These are phyloP conservation scores for Drosophila athabasca DNA, from an alignment of 1,140 invertebrate species.

Conservation along the genomic window DNA sequence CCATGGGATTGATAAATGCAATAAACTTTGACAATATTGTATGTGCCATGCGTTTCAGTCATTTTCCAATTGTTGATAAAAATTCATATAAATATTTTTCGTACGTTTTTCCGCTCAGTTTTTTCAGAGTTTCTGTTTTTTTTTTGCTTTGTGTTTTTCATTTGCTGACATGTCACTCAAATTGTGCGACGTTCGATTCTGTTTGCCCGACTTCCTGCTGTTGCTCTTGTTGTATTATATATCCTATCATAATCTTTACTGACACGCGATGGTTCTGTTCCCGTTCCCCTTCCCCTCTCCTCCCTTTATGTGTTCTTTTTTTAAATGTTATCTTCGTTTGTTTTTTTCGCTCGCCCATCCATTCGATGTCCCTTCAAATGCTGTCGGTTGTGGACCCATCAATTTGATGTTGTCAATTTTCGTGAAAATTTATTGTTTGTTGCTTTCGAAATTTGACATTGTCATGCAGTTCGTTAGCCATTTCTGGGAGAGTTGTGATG, in stretches of 20 bases:
- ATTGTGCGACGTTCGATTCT: slow-evolving; percentile 67
- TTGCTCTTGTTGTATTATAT: slow-evolving; percentile 58
- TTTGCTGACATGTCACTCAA: slow-evolving; percentile 70
- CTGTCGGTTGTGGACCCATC: slow-evolving; percentile 57
- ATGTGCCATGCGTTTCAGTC: slow-evolving; percentile 44
- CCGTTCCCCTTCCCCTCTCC: not conserved
- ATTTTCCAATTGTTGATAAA: slow-evolving; percentile 52
- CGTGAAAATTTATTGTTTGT: slow-evolving; percentile 78
- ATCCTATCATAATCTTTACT: slow-evolving; percentile 78
- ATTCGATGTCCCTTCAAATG: slow-evolving; percentile 57
- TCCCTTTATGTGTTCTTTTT: slow-evolving; percentile 18
- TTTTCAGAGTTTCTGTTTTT: slow-evolving; percentile 11
- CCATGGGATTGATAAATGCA: slow-evolving; percentile 61
- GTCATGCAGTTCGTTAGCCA: slow-evolving; percentile 78
- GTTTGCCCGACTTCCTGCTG: slow-evolving; percentile 49
- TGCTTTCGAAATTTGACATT: slow-evolving; percentile 76
- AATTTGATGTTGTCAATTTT: slow-evolving; percentile 81
- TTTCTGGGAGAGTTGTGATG: slow-evolving; percentile 52
- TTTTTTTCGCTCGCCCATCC: slow-evolving; percentile 25
- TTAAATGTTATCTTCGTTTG: slow-evolving; percentile 63
- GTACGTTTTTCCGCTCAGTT: slow-evolving; percentile 18
- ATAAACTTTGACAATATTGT: slow-evolving; percentile 73
- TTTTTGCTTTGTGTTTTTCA: slow-evolving; percentile 8
- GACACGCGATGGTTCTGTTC: slow-evolving; percentile 65
- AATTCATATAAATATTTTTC: slow-evolving; percentile 59